Base-by-base conservation (phyloP, 1,140 invertebrate genomes). In the Goniozus legneri region DNA sequence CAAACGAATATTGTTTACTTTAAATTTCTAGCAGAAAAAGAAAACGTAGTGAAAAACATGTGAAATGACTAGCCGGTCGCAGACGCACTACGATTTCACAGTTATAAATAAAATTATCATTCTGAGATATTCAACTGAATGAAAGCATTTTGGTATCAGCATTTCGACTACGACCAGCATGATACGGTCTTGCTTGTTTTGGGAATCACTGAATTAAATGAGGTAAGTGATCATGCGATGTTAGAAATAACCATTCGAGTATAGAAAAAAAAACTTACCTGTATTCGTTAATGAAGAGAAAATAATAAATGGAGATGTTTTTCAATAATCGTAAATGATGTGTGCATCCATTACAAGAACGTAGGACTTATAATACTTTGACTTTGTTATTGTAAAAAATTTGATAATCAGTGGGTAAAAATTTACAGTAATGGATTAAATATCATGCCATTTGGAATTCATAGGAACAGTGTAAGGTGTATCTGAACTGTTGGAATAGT, bases 401-500 rank as follows among this genome's bases (percentile, higher is more conserved):
- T 49, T 44, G 39, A 60, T 49, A 53, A 40, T 47, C 12, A 47
- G 48, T 48, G 44, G 41, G 46, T 34, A 50, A 43, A 36, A 48
- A 44, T 52, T 56, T 56, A 62, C 19, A 57, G 58, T 54, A 58
- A n/a, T 71, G 58, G 68, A 62, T 38, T 62, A 63, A 58, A 64
- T 60, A 56, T 65, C 69, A 56, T 64, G 65, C 60, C 56, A 55
- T 60, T 54, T 56, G 62, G 68, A 62, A 63, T 67, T 64, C 58
- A 69, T 59, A 47, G 67, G 60, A 45, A 66, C 61, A 64, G 68
- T 60, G 64, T 62, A 67, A 47, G 68, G 58, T 56, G 62, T 58
- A 57, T 63, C 60, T 61, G 65, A 63, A 61, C 65, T 62, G 54
- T 68, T 62, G 45, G 65, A 64, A 58, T 69, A 70, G 67, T 75